Evolutionary conservation across 2,888 invertebrate species (phyloP).

Genomic region (Caradrina clavipalpis): DNA sequence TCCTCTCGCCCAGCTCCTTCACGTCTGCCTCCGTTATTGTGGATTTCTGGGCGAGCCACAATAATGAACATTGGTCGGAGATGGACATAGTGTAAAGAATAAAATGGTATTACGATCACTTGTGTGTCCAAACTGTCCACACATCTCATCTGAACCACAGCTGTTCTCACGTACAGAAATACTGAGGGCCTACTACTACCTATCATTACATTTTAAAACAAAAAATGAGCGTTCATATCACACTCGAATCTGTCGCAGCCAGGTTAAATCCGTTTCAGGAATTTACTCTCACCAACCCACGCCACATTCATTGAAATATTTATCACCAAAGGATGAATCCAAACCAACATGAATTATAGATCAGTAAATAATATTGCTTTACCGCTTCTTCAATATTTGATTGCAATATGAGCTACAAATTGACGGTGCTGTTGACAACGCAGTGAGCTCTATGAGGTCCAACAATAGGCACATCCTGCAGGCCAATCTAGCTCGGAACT

Average conservation of each 20-base stretch:
- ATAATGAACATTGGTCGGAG: neutral
- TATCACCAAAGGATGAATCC: neutral
- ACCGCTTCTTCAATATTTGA: neutral
- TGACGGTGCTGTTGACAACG: neutral
- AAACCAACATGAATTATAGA: constrained; percentile 14
- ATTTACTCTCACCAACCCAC: neutral
- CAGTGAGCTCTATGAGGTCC: neutral
- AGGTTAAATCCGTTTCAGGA: constrained; percentile 2
- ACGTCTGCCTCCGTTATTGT: constrained; percentile 91
- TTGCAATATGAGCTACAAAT: neutral
- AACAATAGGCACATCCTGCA: neutral
- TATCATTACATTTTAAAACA: neutral
- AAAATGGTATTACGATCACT: too few species aligned
- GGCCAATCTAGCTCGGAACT: neutral
- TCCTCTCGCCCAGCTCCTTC: constrained; percentile 89
- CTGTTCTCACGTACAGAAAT: too few species aligned
- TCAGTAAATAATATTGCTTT: neutral
- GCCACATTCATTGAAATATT: constrained; percentile 29
- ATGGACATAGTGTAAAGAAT: too few species aligned
- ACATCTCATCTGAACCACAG: too few species aligned
- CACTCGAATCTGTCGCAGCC: neutral
- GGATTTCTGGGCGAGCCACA: constrained; percentile 84
- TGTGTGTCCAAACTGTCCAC: too few species aligned
- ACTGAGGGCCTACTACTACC: too few species aligned
- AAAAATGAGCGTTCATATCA: neutral